These are phyloP conservation scores for Octopus bimaculoides DNA, from an alignment of 1,140 invertebrate species.

Conservation along the genomic window DNA sequence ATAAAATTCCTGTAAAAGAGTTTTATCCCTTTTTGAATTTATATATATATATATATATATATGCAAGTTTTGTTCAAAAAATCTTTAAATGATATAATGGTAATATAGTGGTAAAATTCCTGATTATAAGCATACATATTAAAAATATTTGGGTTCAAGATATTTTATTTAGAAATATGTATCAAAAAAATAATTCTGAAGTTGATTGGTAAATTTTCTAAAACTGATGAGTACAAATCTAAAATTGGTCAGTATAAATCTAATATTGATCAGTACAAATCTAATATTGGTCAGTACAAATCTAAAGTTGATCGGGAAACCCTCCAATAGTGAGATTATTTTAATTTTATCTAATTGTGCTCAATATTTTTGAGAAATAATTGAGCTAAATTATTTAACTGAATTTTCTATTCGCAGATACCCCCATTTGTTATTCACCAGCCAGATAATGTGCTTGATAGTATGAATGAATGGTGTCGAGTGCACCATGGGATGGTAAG, in stretches of 20 bases:
- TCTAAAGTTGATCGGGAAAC: no score
- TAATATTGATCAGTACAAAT: no score
- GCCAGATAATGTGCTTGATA: slow-evolving; percentile 68
- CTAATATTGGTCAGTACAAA: no score
- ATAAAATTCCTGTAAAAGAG: no score
- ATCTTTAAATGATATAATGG: no score
- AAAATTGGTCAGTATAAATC: no score
- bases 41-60: no score
- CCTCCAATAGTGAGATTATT: neutral
- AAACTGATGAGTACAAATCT: no score
- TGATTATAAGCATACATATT: neutral
- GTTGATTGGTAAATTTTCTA: no score
- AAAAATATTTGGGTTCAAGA: neutral
- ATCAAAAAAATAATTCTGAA: neutral
- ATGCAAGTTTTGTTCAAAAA: no score
- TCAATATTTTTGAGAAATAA: neutral
- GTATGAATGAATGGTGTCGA: slow-evolving; percentile 81
- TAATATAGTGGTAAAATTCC: neutral
- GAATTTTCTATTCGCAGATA: slow-evolving; percentile 53
- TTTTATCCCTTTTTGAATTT: no score
- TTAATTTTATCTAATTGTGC: neutral
- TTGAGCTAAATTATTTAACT: neutral
- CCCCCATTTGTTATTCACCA: slow-evolving; percentile 82
- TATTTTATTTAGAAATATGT: neutral
- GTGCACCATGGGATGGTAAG: slow-evolving; percentile 69